These are phyloP conservation scores for Grapholita molesta DNA, from an alignment of 1,140 invertebrate species.

Conservation along the genomic window DNA sequence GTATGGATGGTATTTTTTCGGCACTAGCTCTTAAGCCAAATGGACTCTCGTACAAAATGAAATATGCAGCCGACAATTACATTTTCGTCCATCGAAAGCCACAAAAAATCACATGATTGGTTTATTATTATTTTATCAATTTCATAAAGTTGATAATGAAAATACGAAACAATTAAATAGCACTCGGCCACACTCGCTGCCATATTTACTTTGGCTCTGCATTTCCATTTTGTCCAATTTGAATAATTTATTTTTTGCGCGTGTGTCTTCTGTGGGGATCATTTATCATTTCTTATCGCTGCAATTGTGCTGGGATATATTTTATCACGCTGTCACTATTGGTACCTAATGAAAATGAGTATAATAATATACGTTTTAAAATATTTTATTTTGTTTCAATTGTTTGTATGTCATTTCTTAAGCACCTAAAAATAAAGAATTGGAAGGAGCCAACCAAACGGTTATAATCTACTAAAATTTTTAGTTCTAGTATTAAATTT, in stretches of 20 bases:
- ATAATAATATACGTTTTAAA: not conserved
- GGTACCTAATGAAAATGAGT: not conserved
- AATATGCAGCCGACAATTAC: not conserved
- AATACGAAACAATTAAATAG: not conserved
- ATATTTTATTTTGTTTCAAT: not conserved
- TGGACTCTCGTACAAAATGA: too few relatives aligned
- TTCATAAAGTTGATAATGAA: not conserved
- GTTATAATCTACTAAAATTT: too few relatives aligned
- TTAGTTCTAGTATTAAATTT: too few relatives aligned
- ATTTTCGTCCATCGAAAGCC: not conserved
- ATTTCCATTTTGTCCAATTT: constrained; percentile 7
- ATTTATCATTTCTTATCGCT: constrained; percentile 9
- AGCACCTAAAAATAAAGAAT: not conserved
- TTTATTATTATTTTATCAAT: not conserved
- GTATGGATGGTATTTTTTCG: too few relatives aligned
- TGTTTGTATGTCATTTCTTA: too few relatives aligned
- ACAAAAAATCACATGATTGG: not conserved
- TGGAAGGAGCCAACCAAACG: too few relatives aligned
- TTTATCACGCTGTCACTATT: not conserved
- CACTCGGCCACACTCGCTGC: not conserved
- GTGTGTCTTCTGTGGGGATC: not conserved
- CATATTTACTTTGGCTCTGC: not conserved
- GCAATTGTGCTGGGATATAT: not conserved
- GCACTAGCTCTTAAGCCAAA: too few relatives aligned
- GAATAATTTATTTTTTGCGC: constrained; percentile 6